These are phyloP conservation scores for Dryococelus australis DNA, from an alignment of 2,888 invertebrate genomes.

Conservation along the genomic window DNA sequence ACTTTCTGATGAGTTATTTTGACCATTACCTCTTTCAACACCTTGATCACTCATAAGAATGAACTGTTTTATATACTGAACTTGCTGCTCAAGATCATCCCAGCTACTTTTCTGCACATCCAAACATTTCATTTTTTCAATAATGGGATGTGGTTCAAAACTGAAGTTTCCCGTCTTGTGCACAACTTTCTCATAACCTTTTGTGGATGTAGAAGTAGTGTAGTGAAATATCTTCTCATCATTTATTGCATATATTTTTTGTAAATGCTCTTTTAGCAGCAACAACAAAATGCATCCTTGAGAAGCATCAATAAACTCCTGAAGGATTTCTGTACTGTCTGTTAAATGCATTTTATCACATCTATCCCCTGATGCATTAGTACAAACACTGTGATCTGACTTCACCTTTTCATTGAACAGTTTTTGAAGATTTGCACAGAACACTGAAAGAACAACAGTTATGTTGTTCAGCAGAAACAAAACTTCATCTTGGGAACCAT, in stretches of 20 bases:
- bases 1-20: no score
- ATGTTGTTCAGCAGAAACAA: slow-evolving; percentile 29
- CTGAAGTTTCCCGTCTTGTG: neutral
- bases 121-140: neutral
- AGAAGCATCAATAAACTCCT: slow-evolving; percentile 22
- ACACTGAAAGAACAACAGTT: neutral
- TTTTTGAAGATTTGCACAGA: slow-evolving; percentile 5
- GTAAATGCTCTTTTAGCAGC: slow-evolving; percentile 12
- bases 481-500: slow-evolving; percentile 28
- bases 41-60: neutral
- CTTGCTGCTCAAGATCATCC: neutral
- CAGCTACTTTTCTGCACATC: neutral
- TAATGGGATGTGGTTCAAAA: slow-evolving; percentile 4
- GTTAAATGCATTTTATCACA: neutral
- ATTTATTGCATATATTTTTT: slow-evolving; percentile 26
- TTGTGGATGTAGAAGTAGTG: neutral
- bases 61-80: neutral
- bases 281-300: slow-evolving; percentile 28
- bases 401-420: neutral
- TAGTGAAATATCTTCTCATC: neutral
- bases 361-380: neutral
- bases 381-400: neutral
- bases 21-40: neutral
- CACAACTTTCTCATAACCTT: slow-evolving; percentile 6
- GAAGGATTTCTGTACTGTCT: neutral